Evolutionary conservation across 2,113 vertebrate species (phyloP).

Genomic region (Polypterus bichir): DNA sequence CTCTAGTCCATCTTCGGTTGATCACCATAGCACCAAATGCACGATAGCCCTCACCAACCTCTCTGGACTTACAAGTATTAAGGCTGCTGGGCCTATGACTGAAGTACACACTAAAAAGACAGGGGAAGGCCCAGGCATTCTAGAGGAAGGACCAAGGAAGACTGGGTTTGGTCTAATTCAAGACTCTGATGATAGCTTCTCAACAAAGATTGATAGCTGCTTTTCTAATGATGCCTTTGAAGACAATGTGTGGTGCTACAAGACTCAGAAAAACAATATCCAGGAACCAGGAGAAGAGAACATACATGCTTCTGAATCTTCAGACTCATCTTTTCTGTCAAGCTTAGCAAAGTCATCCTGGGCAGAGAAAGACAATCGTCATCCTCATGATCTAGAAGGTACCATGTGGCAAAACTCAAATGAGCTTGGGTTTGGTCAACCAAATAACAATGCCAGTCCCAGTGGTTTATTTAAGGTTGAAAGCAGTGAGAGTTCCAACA

Average conservation of each 20-base stretch:
- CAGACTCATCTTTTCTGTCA: too few species aligned
- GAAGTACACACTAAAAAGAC: neutral
- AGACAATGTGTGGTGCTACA: neutral
- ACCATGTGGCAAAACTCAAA: neutral
- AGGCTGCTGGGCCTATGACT: too few species aligned
- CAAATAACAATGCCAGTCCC: neutral
- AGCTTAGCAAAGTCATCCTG: neutral
- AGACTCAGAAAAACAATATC: neutral
- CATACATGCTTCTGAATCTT: too few species aligned
- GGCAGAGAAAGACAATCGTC: neutral
- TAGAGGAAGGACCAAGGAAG: neutral
- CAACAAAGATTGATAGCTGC: neutral
- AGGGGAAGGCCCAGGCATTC: neutral
- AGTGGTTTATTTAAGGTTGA: neutral
- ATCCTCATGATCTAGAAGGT: neutral
- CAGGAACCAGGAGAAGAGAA: neutral
- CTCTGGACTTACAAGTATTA: neutral
- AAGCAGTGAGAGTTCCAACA: neutral
- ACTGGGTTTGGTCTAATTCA: neutral
- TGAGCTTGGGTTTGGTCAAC: neutral
- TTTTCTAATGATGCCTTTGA: neutral
- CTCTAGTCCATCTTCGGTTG: neutral
- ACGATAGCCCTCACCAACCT: neutral
- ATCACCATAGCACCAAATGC: neutral
- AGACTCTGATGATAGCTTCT: neutral